A percentile compares a stretch with the other conserved stretches of the same genome.
Conservation (phyloP, 2,888 invertebrate species). For the Trilocha varians region DNA sequence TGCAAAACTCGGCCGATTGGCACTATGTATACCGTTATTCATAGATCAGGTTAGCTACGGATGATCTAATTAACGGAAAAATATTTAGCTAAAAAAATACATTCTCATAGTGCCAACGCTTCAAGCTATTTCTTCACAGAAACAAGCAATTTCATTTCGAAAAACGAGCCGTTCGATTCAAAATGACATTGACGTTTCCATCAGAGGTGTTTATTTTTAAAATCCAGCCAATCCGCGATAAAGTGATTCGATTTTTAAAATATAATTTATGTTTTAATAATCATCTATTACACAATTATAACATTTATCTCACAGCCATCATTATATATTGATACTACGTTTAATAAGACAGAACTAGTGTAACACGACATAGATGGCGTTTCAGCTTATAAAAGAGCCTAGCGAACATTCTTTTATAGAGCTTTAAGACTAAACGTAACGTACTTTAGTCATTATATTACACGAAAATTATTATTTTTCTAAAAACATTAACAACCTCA, state of each 20-base stretch:
- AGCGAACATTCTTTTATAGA: conserved; percentile 62
- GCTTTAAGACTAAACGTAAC: conserved; percentile 36
- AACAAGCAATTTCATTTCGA: background rate
- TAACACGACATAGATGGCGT: conserved; percentile 62
- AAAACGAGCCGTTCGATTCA: background rate
- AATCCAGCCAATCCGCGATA: conserved; percentile 38
- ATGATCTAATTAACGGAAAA: too few relatives aligned
- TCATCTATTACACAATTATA: conserved; percentile 61
- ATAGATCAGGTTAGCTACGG: too few relatives aligned
- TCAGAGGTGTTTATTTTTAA: conserved; percentile 9
- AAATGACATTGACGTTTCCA: background rate
- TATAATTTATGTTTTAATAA: conserved; percentile 46
- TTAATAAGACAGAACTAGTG: conserved; percentile 69
- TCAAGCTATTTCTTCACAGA: background rate
- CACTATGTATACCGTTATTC: conserved; percentile 23
- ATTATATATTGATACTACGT: conserved; percentile 73
- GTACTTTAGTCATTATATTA: conserved; percentile 28
- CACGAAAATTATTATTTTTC: conserved; percentile 69
- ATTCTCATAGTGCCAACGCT: background rate
- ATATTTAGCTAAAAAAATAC: background rate
- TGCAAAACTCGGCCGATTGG: conserved; percentile 21
- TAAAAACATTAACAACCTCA: conserved; percentile 73
- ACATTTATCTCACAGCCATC: conserved; percentile 74
- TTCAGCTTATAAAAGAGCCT: conserved; percentile 67
- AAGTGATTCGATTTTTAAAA: conserved; percentile 42